A percentile compares a stretch with the other conserved stretches of the same genome.
Conservation (phyloP, 2,888 invertebrate genomes). For the Caenorhabditis zanzibari region DNA sequence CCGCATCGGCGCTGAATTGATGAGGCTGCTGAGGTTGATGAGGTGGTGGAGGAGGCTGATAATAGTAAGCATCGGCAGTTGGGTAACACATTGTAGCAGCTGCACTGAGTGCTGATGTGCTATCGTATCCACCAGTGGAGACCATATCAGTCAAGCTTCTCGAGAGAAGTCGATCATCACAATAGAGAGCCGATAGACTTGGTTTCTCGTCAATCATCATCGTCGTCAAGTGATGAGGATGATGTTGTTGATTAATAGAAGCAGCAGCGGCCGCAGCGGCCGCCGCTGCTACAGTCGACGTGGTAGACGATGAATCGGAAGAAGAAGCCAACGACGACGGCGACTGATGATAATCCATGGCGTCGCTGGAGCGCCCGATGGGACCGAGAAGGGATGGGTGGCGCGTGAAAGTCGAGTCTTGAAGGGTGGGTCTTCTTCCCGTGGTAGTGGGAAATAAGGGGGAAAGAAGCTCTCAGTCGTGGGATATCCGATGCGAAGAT, state of each 20-base stretch:
- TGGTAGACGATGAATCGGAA: conserved; percentile 20
- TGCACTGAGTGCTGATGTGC: conserved; percentile 29
- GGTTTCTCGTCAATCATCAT: conserved; percentile 56
- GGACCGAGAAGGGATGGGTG: conserved; percentile 43
- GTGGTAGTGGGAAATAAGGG: not conserved
- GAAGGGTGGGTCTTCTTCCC: conserved; percentile 29
- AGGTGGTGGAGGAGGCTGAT: conserved; percentile 40
- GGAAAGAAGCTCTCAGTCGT: conserved; percentile 24
- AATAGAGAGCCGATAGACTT: conserved; percentile 32
- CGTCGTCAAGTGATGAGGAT: conserved; percentile 29
- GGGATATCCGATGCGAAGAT: conserved; percentile 63
- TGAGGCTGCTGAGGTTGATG: conserved; percentile 26
- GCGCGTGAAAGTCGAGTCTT: conserved; percentile 53
- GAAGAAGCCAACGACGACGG: conserved; percentile 15
- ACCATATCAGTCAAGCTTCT: conserved; percentile 47
- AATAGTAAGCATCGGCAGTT: conserved; percentile 45
- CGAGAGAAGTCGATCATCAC: conserved; percentile 28
- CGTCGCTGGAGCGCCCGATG: not conserved
- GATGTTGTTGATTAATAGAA: conserved; percentile 37
- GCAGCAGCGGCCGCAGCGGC: conserved; percentile 51
- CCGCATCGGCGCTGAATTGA: conserved; percentile 10
- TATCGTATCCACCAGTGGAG: conserved; percentile 40
- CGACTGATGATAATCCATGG: conserved; percentile 61
- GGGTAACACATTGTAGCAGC: conserved; percentile 54
- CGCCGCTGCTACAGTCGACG: conserved; percentile 44